phyloP scores from a whole-genome alignment of 2,113 vertebrate genomes.

The Austrofundulus limnaeus region DNA sequence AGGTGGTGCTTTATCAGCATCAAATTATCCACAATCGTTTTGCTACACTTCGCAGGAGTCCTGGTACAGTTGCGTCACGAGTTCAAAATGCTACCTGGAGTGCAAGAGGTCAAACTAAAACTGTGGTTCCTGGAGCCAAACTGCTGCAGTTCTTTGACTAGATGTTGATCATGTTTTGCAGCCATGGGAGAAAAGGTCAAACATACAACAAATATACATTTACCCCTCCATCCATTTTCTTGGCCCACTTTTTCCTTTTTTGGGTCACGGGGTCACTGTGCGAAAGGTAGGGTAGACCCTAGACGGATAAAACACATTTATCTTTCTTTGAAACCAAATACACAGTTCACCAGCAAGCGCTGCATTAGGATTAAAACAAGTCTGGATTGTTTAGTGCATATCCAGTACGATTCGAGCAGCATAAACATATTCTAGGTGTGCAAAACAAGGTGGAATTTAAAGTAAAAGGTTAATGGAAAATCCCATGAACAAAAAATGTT shows the following conservation, averaged over 20 bases:
- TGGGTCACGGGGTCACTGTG: too few species aligned
- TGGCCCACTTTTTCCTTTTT: too few species aligned
- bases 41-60: slow-evolving; percentile 12
- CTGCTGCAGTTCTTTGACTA: neutral
- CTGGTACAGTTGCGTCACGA: neutral
- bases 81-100: slow-evolving; percentile 14
- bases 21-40: slow-evolving; percentile 20
- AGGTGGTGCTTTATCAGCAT: slow-evolving; percentile 13
- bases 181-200: neutral
- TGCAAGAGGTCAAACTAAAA: slow-evolving; percentile 15
- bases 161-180: slow-evolving; percentile 8
- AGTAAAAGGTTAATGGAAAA: slow-evolving; percentile 29
- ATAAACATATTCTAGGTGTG: neutral
- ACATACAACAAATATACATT: neutral
- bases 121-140: neutral
- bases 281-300: too few species aligned
- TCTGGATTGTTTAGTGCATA: too few species aligned
- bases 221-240: neutral
- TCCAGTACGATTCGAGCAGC: neutral
- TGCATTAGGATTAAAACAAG: too few species aligned
- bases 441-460: slow-evolving; percentile 25
- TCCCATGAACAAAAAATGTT: slow-evolving; percentile 19
- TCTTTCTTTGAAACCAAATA: too few species aligned
- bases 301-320: neutral
- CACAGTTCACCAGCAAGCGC: too few species aligned